Evolutionary conservation across 2,797 vertebrate species (phyloP).

Genomic region (Leuciscus waleckii): DNA sequence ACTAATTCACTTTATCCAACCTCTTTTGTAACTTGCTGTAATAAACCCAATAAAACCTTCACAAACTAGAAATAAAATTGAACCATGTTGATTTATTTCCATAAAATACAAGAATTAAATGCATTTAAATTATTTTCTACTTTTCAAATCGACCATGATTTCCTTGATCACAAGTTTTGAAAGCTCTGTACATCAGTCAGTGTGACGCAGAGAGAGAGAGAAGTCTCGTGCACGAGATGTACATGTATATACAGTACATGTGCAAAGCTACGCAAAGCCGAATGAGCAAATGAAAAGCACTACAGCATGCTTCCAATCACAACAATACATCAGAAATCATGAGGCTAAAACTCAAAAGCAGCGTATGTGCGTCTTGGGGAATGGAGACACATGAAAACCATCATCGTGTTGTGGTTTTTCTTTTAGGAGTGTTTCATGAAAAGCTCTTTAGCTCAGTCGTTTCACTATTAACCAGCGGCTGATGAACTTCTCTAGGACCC

Average conservation of each 20-base stretch:
- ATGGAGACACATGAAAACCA: constrained; percentile 11
- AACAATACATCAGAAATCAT: constrained; percentile 33
- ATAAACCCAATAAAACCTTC: constrained; percentile 32
- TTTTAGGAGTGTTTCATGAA: constrained; percentile 23
- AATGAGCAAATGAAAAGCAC: constrained; percentile 64
- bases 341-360: constrained; percentile 40
- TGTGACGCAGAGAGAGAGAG: constrained; percentile 70
- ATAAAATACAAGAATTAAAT: constrained; percentile 83
- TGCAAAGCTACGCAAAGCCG: constrained; percentile 79
- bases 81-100: constrained; percentile 85
- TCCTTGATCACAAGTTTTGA: constrained; percentile 79
- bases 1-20: constrained; percentile 18
- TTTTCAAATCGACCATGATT: constrained; percentile 64
- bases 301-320: constrained; percentile 77
- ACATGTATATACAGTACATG: constrained; percentile 96
- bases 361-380: constrained; percentile 21
- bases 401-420: not conserved
- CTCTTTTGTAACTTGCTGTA: not conserved
- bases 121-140: constrained; percentile 77
- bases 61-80: constrained; percentile 71
- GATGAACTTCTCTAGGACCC: constrained; percentile 5
- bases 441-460: not conserved
- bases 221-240: constrained; percentile 89
- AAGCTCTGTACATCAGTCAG: constrained; percentile 92
- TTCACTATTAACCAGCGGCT: not conserved